A percentile compares a stretch with the other conserved stretches of the same genome.
These are phyloP conservation scores for Burhinus bistriatus DNA, from an alignment of 2,113 vertebrate genomes.

Conservation along the genomic window DNA sequence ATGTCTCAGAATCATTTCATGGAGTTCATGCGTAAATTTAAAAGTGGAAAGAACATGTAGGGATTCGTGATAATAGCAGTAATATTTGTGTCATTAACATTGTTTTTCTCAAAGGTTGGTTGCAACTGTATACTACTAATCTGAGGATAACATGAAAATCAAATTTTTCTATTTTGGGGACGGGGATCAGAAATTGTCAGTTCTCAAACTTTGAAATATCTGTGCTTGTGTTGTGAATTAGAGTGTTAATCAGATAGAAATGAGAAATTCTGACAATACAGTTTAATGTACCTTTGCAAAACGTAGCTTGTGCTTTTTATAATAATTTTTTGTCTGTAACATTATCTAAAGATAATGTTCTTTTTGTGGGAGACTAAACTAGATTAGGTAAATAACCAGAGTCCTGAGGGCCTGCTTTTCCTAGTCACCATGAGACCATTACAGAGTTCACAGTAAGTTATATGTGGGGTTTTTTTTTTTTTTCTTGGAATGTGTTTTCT, in stretches of 20 bases:
- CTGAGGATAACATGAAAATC: background rate
- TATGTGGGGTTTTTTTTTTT: too few species aligned
- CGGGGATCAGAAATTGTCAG: background rate
- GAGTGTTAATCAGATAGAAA: background rate
- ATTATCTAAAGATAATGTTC: background rate
- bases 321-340: background rate
- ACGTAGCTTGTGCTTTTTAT: background rate
- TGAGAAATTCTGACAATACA: background rate
- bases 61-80: background rate
- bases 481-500: background rate
- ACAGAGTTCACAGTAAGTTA: background rate
- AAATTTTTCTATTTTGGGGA: background rate
- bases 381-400: background rate
- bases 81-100: background rate
- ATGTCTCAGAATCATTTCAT: background rate
- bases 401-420: background rate
- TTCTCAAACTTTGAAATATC: background rate
- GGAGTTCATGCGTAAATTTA: background rate
- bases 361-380: background rate
- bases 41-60: background rate
- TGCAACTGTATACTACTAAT: background rate
- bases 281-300: background rate
- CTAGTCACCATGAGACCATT: background rate
- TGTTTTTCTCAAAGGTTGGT: background rate
- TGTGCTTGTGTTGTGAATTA: background rate